Conservation (phyloP, 2,888 invertebrate species). For the Erpobdella octoculata region DNA sequence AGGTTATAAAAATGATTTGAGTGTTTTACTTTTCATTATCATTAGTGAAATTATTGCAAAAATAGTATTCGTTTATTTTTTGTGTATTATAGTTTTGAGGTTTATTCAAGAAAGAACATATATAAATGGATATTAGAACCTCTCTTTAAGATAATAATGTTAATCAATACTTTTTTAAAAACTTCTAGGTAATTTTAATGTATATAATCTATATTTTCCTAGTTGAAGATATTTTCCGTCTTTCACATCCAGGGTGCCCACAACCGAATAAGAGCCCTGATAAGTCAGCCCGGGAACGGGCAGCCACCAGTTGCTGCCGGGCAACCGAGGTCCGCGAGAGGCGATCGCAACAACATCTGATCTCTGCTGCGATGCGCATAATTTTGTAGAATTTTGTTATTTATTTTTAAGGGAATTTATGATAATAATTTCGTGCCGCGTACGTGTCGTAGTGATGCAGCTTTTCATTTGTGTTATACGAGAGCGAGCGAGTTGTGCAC, state of each 20-base stretch:
- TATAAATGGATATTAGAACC: too few relatives aligned
- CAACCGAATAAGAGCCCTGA: constrained; percentile 35
- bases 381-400: constrained; percentile 5
- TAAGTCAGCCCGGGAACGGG: constrained; percentile 23
- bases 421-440: not conserved
- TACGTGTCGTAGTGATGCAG: too few relatives aligned
- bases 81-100: not conserved
- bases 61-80: not conserved
- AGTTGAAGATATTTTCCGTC: not conserved
- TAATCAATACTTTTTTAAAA: too few relatives aligned
- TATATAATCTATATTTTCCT: not conserved
- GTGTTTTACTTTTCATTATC: too few relatives aligned
- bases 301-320: too few relatives aligned
- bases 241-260: constrained; percentile 33
- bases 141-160: too few relatives aligned
- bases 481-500: too few relatives aligned
- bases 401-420: too few relatives aligned
- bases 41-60: not conserved
- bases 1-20: too few relatives aligned
- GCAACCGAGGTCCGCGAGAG: not conserved
- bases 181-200: too few relatives aligned
- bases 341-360: constrained; percentile 4
- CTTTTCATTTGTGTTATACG: too few relatives aligned
- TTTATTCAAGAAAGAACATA: too few relatives aligned
- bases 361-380: not conserved